Base-by-base conservation (phyloP, 2,888 invertebrate species). In the Salpingus planirostris region DNA sequence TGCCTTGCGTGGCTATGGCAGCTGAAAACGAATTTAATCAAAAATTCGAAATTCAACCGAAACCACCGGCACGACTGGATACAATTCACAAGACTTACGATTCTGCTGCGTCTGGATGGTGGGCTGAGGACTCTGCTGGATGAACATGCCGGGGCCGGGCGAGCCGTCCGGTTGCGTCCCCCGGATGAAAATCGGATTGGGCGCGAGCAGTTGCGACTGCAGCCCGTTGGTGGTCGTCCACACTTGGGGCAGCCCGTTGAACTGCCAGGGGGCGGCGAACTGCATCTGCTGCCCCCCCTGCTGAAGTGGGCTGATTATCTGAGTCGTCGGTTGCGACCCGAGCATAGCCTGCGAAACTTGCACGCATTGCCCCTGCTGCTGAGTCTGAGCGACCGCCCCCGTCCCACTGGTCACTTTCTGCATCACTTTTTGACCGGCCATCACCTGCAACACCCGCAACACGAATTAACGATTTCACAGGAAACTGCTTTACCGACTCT, bases 111-210 rank as follows among this genome's bases (percentile, higher is more conserved):
- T 65, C 54, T 78, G 79, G 33, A 80, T 70, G 46, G 78, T 60
- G 60, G 80, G 77, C 41, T 76, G 76, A 8, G 87, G 85, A 45
- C 80, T 81, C 45, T 78, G 78, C 50, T 83, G 84, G 49, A 90
- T 87, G 57, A 86, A 89, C 84, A 91, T 85, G 15, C 79, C 75
- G 2, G 72, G 66, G 10, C 78, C 74, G 1, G 71, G 67, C 1
- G 71, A 68, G 4, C 72, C 74, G 56, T 88, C 88, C 2, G 80
- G 77, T 55, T 86, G 88, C 1, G 81, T 73, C 11, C 86, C 84
- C 22, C 89, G 67, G 44, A 90, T 88, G 60, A 84, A 82, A 51
- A 89, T 87, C 4, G 82, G 84, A 66, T 86, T 87, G 1, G 81
- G 73, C 1, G 84, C 67, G 3, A 85, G 63, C 1, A 81, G 70